Evolutionary conservation across 2,888 invertebrate genomes (phyloP).

Genomic region (Eupithecia abbreviata): DNA sequence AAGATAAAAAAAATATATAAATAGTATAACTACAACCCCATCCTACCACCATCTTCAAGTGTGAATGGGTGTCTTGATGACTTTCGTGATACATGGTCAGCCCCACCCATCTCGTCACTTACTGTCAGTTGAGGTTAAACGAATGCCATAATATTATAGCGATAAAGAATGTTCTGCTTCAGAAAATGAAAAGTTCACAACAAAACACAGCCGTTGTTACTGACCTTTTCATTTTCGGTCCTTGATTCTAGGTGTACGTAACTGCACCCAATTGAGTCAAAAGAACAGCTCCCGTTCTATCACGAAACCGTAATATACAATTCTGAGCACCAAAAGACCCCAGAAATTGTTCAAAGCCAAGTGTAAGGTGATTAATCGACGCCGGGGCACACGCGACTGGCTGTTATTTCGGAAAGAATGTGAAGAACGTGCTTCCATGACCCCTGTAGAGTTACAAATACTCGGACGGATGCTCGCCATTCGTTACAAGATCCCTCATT

Average conservation of each 20-base stretch:
- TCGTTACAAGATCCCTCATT: constrained; percentile 74
- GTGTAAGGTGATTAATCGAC: constrained; percentile 79
- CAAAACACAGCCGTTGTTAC: not conserved
- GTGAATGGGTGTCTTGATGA: not conserved
- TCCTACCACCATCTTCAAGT: not conserved
- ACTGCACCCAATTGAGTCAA: constrained; percentile 12
- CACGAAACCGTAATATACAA: constrained; percentile 32
- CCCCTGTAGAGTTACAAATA: constrained; percentile 76
- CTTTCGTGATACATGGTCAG: too few species aligned
- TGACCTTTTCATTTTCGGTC: not conserved
- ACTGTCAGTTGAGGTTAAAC: not conserved
- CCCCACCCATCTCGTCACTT: not conserved
- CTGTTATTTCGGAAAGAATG: constrained; percentile 80
- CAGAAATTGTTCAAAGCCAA: constrained; percentile 51
- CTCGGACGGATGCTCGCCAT: constrained; percentile 70
- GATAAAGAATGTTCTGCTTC: not conserved
- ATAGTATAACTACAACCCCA: not conserved
- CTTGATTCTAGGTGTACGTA: not conserved
- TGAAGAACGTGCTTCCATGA: constrained; percentile 78
- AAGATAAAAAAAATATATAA: not conserved
- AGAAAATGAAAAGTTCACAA: not conserved
- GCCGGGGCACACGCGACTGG: constrained; percentile 70
- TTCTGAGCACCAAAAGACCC: constrained; percentile 36
- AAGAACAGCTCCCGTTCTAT: constrained; percentile 15
- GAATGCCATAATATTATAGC: too few species aligned